A percentile compares a stretch with the other conserved stretches of the same genome.
phyloP scores from a whole-genome alignment of 2,888 invertebrate genomes.

The Melinaea marsaeus region DNA sequence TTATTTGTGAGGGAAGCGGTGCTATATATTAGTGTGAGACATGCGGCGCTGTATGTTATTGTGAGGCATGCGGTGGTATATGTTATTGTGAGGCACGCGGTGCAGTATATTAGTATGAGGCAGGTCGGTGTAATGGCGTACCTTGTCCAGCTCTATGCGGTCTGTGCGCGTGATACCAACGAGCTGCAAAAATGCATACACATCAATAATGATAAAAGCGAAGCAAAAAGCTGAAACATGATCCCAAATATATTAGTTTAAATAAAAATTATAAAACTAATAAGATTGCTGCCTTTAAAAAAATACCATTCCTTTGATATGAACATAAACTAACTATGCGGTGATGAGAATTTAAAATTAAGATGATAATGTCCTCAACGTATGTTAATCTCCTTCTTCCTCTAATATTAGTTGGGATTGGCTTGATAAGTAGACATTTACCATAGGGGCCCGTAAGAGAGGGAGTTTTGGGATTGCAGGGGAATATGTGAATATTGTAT shows the following conservation, averaged over 20 bases:
- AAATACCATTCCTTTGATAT: too few relatives aligned
- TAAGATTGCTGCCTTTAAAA: not conserved
- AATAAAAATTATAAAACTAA: not conserved
- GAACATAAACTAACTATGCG: too few relatives aligned
- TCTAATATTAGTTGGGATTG: too few relatives aligned
- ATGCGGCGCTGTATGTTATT: constrained; percentile 2
- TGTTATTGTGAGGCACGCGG: constrained; percentile 41
- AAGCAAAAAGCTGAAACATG: constrained; percentile 1
- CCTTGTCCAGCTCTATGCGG: constrained; percentile 79
- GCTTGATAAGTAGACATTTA: too few relatives aligned
- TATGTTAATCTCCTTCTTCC: too few relatives aligned
- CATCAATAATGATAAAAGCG: constrained; percentile 45
- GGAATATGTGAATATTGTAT: too few relatives aligned
- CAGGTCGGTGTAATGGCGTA: constrained; percentile 69
- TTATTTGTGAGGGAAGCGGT: too few relatives aligned
- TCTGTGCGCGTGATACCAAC: constrained; percentile 74
- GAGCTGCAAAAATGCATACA: constrained; percentile 78
- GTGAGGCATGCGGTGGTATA: constrained; percentile 10
- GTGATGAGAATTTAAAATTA: too few relatives aligned
- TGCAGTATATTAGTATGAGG: constrained; percentile 55
- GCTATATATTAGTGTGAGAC: too few relatives aligned
- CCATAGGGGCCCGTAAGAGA: too few relatives aligned
- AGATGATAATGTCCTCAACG: too few relatives aligned
- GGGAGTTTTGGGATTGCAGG: too few relatives aligned
- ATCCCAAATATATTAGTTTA: not conserved